Base-by-base conservation (phyloP, 2,888 invertebrate species). In the Coenonympha glycerion region DNA sequence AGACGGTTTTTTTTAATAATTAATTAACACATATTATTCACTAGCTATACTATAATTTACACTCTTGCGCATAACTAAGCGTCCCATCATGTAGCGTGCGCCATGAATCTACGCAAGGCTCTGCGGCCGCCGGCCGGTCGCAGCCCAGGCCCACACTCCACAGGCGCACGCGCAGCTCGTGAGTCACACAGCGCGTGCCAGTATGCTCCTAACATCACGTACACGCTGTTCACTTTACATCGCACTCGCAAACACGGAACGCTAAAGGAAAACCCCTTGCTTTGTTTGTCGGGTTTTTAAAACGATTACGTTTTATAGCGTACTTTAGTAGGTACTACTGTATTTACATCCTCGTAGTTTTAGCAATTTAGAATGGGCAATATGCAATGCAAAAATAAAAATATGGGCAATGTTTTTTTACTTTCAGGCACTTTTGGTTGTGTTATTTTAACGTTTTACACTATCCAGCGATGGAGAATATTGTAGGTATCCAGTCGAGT, bases 241-340 rank as follows among this genome's bases (percentile, higher is more conserved):
- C 30, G 41, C 44, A 22, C 44, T 51, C 49, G 49, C 49, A 46
- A 54, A 58, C 58, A 18, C 15, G 8, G 16, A 33, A 31, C 36
- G 51, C 55, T 58, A 58, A 53, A 56, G 59, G 58, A 58, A 59
- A 59, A 58, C 55, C 56, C 45, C 57, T 49, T 30, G 19, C 26
- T 36, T 26, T 11, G 9, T 28, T 22, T 8, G 4, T 15, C 24
- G 22, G 30, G 16, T 47, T 49, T 45, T 40, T 48, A 42, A 30
- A 49, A 21, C 37, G 11, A 37, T 33, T 15, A 31, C 5, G 6
- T 6, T 11, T 36, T 19, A 5, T 15, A n/a, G n/a, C n/a, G n/a
- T n/a, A 16, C 13, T 16, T 8, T 24, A 13, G 8, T n/a, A n/a
- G n/a, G n/a, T 22, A 9, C 15, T 15, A 39, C 6, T 13, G 22